phyloP scores from a whole-genome alignment of 2,888 invertebrate genomes.

The Andrena bucephala region DNA sequence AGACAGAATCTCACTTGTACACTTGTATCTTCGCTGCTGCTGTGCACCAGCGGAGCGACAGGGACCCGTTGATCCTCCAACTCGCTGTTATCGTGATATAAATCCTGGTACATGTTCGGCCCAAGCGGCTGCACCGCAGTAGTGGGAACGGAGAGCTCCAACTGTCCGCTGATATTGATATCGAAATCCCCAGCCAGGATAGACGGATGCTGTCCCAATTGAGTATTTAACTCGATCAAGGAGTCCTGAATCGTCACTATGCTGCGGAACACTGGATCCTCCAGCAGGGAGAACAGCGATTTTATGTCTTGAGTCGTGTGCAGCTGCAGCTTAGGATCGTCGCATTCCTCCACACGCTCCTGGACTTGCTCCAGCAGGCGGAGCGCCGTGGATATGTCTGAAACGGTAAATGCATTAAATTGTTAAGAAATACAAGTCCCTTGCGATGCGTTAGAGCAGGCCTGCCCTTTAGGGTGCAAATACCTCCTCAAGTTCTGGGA shows the following conservation, averaged over 20 bases:
- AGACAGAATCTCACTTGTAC: conserved; percentile 76
- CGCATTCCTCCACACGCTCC: conserved; percentile 93
- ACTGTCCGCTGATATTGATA: conserved; percentile 91
- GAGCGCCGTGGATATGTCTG: conserved; percentile 95
- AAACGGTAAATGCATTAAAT: conserved; percentile 35
- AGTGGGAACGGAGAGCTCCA: conserved; percentile 82
- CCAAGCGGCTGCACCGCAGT: conserved; percentile 80
- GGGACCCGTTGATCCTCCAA: conserved; percentile 92
- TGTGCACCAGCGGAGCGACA: conserved; percentile 88
- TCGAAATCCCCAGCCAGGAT: conserved; percentile 97
- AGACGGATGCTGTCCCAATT: conserved; percentile 95
- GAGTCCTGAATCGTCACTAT: conserved; percentile 97
- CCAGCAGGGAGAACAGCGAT: conserved; percentile 92
- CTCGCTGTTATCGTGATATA: conserved; percentile 85
- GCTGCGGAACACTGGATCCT: conserved; percentile 96
- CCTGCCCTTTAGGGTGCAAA: too few relatives aligned
- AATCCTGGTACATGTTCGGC: conserved; percentile 80
- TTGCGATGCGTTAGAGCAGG: neutral
- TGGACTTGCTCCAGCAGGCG: conserved; percentile 96
- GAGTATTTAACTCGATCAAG: conserved; percentile 93
- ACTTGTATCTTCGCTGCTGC: conserved; percentile 83
- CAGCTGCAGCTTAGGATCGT: conserved; percentile 92
- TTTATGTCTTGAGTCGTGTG: conserved; percentile 92
- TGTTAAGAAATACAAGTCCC: neutral
- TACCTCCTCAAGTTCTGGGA: too few relatives aligned